These are phyloP conservation scores for Struthidea cinerea DNA, from an alignment of 2,113 vertebrate species.

Conservation along the genomic window DNA sequence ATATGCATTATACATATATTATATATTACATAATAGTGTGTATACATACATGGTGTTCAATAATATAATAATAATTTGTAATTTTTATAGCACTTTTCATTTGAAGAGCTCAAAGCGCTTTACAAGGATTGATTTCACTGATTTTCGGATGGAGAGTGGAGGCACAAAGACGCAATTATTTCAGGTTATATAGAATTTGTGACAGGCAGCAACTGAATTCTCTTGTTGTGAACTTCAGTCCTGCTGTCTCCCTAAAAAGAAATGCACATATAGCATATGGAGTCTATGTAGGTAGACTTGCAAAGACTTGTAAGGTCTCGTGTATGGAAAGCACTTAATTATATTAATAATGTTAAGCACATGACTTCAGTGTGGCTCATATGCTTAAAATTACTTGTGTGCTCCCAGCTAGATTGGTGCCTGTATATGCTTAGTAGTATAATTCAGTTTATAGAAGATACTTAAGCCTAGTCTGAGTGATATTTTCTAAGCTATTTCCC, in stretches of 20 bases:
- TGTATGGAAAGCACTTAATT: constrained; percentile 1
- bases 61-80: constrained; percentile 65
- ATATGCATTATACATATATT: constrained; percentile 84
- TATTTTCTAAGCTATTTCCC: constrained; percentile 23
- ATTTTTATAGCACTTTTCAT: constrained; percentile 60
- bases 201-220: not conserved
- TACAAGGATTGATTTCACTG: not conserved
- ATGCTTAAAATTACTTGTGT: constrained; percentile 22
- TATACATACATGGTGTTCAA: constrained; percentile 78
- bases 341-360: not conserved
- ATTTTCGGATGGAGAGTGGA: constrained; percentile 16
- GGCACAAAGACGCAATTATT: not conserved
- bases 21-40: constrained; percentile 82
- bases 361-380: not conserved
- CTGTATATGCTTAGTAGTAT: not conserved
- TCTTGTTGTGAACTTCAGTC: not conserved
- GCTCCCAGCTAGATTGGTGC: not conserved
- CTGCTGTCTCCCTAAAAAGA: not conserved
- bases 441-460: constrained; percentile 5
- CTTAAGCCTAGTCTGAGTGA: constrained; percentile 2
- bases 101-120: constrained; percentile 50
- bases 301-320: constrained; percentile 21
- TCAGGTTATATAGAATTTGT: not conserved
- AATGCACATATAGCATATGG: not conserved
- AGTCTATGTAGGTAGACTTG: not conserved